A percentile compares a stretch with the other conserved stretches of the same genome.
phyloP scores from a whole-genome alignment of 2,888 invertebrate genomes.

The Amphipyra berbera region DNA sequence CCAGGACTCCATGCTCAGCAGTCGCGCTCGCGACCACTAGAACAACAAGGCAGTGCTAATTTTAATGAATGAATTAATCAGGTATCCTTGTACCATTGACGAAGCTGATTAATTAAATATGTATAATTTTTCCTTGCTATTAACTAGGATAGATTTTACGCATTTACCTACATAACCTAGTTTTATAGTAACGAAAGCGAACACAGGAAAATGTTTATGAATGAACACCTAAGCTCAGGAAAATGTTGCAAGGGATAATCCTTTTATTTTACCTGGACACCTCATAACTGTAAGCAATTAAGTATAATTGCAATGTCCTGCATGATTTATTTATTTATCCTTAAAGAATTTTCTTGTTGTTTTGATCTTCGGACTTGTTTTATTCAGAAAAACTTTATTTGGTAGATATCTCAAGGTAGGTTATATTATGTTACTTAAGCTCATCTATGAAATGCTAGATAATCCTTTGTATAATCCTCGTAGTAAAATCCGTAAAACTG shows the following conservation, averaged over 20 bases:
- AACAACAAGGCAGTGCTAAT: no score
- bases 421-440: no score
- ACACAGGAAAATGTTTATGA: conserved; percentile 30
- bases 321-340: not conserved
- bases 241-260: conserved; percentile 23
- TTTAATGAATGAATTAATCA: conserved; percentile 1
- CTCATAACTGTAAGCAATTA: conserved; percentile 12
- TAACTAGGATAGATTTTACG: conserved; percentile 2
- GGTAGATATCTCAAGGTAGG: no score
- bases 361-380: no score
- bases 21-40: no score
- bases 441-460: no score
- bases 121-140: no score
- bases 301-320: conserved; percentile 4
- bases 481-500: no score
- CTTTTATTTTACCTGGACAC: conserved; percentile 6
- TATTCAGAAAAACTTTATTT: no score
- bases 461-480: no score
- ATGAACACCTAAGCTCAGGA: not conserved
- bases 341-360: not conserved
- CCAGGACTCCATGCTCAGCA: no score
- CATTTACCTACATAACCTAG: not conserved
- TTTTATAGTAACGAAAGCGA: not conserved
- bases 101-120: not conserved
- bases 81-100: not conserved